These are phyloP conservation scores for Orchesella flavescens DNA, from an alignment of 2,888 invertebrate genomes.

Conservation along the genomic window DNA sequence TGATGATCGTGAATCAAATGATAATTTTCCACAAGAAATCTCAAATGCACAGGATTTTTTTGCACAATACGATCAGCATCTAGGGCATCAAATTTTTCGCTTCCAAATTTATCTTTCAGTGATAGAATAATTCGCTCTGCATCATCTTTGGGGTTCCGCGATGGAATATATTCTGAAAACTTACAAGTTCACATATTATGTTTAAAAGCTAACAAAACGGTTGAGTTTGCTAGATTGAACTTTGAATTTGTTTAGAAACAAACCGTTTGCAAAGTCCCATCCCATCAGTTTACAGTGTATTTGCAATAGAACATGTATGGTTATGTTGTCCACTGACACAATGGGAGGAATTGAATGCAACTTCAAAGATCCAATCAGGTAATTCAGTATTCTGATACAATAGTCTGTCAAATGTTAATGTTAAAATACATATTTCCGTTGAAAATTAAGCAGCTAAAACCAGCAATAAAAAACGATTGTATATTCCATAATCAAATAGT, in stretches of 20 bases:
- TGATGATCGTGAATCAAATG: conserved; percentile 12
- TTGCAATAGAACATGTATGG: neutral
- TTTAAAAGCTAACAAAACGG: neutral
- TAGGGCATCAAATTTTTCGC: conserved; percentile 18
- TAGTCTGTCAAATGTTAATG: no score
- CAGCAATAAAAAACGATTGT: no score
- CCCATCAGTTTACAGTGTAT: conserved; percentile 30
- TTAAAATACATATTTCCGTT: no score
- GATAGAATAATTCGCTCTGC: conserved; percentile 23
- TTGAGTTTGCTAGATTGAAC: neutral
- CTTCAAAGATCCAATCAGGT: conserved; percentile 10
- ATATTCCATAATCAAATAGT: no score
- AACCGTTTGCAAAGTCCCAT: conserved; percentile 23
- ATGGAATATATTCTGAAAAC: conserved; percentile 35
- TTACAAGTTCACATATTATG: no score
- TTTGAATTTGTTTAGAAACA: neutral
- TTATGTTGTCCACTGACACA: neutral
- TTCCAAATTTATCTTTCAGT: conserved; percentile 28
- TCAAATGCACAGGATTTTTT: conserved; percentile 13
- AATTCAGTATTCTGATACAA: conserved; percentile 9
- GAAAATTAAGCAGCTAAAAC: no score
- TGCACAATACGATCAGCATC: conserved; percentile 2
- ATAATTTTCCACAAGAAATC: conserved; percentile 34
- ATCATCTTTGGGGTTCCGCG: conserved; percentile 6
- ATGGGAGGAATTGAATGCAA: neutral